These are phyloP conservation scores for Myocastor coypus DNA, from an alignment of 2,113 vertebrate genomes.

Conservation along the genomic window DNA sequence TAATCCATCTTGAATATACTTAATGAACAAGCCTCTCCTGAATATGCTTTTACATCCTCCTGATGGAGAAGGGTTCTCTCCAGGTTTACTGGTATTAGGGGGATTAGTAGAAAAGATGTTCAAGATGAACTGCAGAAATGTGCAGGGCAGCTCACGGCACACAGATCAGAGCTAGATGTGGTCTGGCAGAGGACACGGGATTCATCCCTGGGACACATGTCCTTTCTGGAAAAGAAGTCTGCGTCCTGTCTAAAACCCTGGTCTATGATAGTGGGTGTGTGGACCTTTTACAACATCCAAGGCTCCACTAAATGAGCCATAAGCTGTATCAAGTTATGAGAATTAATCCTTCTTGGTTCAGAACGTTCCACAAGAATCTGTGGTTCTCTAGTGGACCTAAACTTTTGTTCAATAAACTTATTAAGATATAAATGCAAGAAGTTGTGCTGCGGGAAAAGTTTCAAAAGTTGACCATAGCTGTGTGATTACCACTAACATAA, in stretches of 20 bases:
- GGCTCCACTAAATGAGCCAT: neutral
- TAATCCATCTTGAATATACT: conserved; percentile 23
- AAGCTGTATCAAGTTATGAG: neutral
- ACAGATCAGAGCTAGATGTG: fast-evolving
- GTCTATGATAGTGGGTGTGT: neutral
- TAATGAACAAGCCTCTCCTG: neutral
- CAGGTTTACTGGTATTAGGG: neutral
- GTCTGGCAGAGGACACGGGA: too few relatives aligned
- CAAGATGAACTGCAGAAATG: neutral
- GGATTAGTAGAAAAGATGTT: neutral
- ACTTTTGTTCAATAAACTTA: neutral
- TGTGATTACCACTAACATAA: neutral
- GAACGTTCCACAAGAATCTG: neutral
- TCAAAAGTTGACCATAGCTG: neutral
- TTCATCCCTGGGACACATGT: fast-evolving
- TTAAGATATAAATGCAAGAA: neutral
- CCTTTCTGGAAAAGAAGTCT: neutral
- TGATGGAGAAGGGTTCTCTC: neutral
- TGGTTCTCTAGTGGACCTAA: neutral
- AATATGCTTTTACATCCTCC: neutral
- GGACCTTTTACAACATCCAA: neutral
- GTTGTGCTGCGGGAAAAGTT: neutral
- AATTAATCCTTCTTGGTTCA: neutral
- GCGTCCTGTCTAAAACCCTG: neutral
- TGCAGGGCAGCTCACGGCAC: neutral